Percentiles rank a stretch among this genome's conserved stretches.
Evolutionary conservation across 2,888 invertebrate species (phyloP).

Genomic region (Selenia dentaria): DNA sequence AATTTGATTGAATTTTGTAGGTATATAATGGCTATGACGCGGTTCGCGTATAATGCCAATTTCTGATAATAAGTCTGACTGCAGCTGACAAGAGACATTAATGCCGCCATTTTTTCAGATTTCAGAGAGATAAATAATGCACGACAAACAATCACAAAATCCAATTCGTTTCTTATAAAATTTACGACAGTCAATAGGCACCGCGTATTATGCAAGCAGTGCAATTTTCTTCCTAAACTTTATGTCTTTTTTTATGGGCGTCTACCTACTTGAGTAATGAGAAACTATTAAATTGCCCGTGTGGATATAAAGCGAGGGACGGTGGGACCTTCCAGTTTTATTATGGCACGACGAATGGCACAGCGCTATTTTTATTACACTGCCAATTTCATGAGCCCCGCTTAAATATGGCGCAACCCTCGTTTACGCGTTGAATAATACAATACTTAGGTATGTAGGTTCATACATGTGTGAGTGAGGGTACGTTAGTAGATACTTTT

Average conservation of each 20-base stretch:
- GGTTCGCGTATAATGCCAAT: too few relatives aligned
- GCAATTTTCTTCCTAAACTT: constrained; percentile 78
- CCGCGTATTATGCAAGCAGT: constrained; percentile 72
- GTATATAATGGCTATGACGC: too few relatives aligned
- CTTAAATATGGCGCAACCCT: constrained; percentile 68
- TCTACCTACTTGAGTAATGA: constrained; percentile 84
- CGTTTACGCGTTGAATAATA: constrained; percentile 48
- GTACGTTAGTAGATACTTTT: too few relatives aligned
- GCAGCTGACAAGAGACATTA: too few relatives aligned
- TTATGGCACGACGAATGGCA: constrained; percentile 66
- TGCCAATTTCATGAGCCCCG: constrained; percentile 69
- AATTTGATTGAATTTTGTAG: too few relatives aligned
- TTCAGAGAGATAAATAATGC: constrained; percentile 57
- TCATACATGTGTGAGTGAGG: too few relatives aligned
- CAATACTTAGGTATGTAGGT: not conserved
- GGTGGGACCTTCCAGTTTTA: constrained; percentile 76
- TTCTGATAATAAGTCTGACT: too few relatives aligned
- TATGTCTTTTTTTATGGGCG: constrained; percentile 72
- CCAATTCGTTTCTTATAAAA: constrained; percentile 60
- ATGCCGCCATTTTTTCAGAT: too few relatives aligned
- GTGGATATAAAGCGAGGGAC: constrained; percentile 75
- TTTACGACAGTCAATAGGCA: constrained; percentile 63
- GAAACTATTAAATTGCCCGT: constrained; percentile 79
- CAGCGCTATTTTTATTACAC: constrained; percentile 67
- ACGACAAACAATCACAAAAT: constrained; percentile 57